Evolutionary conservation across 2,888 invertebrate genomes (phyloP).

Genomic region (Arenicola marina): DNA sequence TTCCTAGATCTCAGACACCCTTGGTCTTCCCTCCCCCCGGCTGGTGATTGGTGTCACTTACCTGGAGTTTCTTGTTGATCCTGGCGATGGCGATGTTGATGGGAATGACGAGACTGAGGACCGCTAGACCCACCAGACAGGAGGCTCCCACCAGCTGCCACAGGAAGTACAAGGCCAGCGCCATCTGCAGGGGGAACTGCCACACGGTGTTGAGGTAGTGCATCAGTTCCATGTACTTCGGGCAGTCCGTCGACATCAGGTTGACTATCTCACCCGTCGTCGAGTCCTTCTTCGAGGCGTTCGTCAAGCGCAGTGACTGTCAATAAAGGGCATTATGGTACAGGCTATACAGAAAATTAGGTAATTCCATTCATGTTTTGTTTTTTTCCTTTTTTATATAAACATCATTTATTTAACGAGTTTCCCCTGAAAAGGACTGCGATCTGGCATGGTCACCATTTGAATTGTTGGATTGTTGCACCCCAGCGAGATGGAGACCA

Average conservation of each 20-base stretch:
- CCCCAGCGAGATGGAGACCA: neutral
- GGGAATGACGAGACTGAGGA: conserved; percentile 83
- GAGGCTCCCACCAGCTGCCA: conserved; percentile 68
- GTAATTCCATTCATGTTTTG: no score
- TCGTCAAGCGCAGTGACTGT: neutral
- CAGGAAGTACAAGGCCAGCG: conserved; percentile 71
- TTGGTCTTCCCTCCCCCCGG: no score
- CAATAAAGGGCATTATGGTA: no score
- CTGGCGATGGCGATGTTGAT: conserved; percentile 27
- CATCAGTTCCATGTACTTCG: neutral
- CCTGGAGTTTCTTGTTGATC: conserved; percentile 28
- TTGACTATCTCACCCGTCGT: neutral
- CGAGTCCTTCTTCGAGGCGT: neutral
- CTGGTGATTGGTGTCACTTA: conserved; percentile 9
- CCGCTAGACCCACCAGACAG: conserved; percentile 83
- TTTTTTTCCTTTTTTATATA: no score
- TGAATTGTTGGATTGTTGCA: neutral
- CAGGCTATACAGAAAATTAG: no score
- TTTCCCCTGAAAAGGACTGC: no score
- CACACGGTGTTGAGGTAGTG: conserved; percentile 29
- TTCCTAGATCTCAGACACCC: no score
- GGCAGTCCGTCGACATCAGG: neutral
- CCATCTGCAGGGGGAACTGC: conserved; percentile 68
- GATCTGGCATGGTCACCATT: neutral
- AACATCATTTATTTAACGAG: no score